A percentile compares a stretch with the other conserved stretches of the same genome.
phyloP scores from a whole-genome alignment of 1,140 invertebrate genomes.

The Ectropis grisescens region DNA sequence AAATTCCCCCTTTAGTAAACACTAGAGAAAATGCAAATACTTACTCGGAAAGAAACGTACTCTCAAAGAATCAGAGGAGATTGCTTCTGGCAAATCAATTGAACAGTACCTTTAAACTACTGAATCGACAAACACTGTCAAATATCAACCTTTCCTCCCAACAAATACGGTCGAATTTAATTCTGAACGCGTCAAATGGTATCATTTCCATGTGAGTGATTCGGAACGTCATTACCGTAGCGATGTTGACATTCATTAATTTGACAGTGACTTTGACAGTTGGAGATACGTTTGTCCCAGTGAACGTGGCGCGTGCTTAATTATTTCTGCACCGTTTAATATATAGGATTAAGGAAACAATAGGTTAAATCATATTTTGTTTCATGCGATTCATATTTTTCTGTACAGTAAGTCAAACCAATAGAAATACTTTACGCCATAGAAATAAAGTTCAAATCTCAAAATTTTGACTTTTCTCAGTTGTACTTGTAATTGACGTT shows the following conservation, averaged over 20 bases:
- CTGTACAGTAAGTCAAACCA: too few relatives aligned
- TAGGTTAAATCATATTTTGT: too few relatives aligned
- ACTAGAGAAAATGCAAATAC: slow-evolving; percentile 40
- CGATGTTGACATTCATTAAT: slow-evolving; percentile 42
- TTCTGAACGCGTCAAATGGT: slow-evolving; percentile 10
- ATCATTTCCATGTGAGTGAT: slow-evolving; percentile 39
- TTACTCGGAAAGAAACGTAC: slow-evolving; percentile 24
- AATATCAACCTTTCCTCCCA: too few relatives aligned
- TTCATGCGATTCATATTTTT: too few relatives aligned
- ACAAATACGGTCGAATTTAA: too few relatives aligned
- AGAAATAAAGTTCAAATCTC: too few relatives aligned
- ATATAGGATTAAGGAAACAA: too few relatives aligned
- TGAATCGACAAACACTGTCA: neutral
- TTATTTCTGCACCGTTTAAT: slow-evolving; percentile 43
- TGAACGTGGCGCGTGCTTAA: slow-evolving; percentile 22
- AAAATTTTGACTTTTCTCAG: too few relatives aligned
- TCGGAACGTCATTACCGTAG: slow-evolving; percentile 36
- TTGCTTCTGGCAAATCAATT: slow-evolving; percentile 32
- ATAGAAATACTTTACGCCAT: too few relatives aligned
- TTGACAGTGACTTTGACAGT: slow-evolving; percentile 34
- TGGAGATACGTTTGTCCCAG: slow-evolving; percentile 19
- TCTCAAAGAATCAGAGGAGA: slow-evolving; percentile 29
- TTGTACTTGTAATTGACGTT: too few relatives aligned
- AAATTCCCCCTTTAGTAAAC: slow-evolving; percentile 39
- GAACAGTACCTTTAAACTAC: slow-evolving; percentile 23